These are phyloP conservation scores for Drosophila arizonae DNA, from an alignment of 1,140 invertebrate genomes.

Conservation along the genomic window DNA sequence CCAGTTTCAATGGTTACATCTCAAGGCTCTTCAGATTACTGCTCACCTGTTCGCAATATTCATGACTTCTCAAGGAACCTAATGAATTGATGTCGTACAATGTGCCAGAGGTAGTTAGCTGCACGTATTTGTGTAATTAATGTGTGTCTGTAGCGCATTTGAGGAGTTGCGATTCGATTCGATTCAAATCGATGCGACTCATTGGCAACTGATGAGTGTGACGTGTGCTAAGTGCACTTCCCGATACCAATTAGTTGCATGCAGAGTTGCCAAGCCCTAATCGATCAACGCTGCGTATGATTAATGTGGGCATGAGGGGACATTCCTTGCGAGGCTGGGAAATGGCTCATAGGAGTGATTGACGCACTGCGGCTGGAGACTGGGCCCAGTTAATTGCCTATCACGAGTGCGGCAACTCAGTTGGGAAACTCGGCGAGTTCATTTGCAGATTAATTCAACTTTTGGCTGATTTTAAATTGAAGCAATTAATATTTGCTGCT, in stretches of 20 bases:
- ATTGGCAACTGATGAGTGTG: too few relatives aligned
- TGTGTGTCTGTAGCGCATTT: background rate
- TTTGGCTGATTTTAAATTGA: constrained; percentile 47
- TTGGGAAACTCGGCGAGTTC: constrained; percentile 7
- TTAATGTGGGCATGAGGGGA: constrained; percentile 34
- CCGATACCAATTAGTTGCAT: constrained; percentile 46
- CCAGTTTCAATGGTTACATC: too few relatives aligned
- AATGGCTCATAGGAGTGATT: constrained; percentile 52
- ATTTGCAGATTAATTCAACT: constrained; percentile 63
- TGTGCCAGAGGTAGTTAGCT: background rate
- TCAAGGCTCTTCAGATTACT: too few relatives aligned
- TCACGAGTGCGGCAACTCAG: constrained; percentile 5
- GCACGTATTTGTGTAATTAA: background rate
- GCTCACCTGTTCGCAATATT: too few relatives aligned
- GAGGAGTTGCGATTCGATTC: background rate
- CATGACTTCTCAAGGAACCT: too few relatives aligned
- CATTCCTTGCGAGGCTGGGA: background rate
- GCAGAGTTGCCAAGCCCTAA: background rate
- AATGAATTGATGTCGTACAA: background rate
- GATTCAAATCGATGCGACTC: background rate
- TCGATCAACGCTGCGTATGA: constrained; percentile 60
- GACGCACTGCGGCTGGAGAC: constrained; percentile 2
- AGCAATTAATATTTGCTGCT: constrained; percentile 62
- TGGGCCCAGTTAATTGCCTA: constrained; percentile 43
- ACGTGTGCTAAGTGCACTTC: constrained; percentile 7